Conservation (phyloP, 2,113 vertebrate species). For the Nesogale talazaci region DNA sequence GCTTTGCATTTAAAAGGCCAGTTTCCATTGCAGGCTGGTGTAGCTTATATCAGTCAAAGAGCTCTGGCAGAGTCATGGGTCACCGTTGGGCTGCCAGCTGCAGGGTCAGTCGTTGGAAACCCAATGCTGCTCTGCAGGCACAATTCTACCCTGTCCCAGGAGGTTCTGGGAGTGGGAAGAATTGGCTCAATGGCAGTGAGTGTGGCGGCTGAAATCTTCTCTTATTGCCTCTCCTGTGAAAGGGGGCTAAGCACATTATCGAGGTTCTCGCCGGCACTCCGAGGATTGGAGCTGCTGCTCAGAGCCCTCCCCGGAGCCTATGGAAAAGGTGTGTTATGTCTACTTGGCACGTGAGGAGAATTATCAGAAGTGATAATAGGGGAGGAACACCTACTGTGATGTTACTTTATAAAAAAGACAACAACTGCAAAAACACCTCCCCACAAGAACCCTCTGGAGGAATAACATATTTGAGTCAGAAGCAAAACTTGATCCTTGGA, state of each 20-base stretch:
- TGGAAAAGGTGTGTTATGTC: not conserved
- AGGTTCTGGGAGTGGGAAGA: too few species aligned
- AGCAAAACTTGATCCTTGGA: not conserved
- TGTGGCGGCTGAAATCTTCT: accelerated
- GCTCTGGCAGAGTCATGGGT: too few species aligned
- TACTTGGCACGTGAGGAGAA: not conserved
- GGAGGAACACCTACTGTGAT: not conserved
- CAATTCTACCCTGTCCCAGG: too few species aligned
- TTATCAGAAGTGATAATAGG: not conserved
- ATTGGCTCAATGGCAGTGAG: too few species aligned
- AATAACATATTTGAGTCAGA: not conserved
- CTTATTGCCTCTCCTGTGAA: not conserved
- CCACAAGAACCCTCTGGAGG: not conserved
- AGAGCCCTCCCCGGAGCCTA: not conserved
- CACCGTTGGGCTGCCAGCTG: too few species aligned
- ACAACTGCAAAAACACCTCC: not conserved
- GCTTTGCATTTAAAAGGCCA: not conserved
- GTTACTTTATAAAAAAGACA: slow-evolving; percentile 9
- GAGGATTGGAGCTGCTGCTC: not conserved
- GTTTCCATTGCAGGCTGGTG: not conserved
- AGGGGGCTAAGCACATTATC: not conserved
- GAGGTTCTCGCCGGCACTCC: not conserved
- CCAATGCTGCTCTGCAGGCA: too few species aligned
- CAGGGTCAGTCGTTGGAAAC: too few species aligned
- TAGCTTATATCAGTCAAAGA: too few species aligned